Conservation (phyloP, 1,140 invertebrate genomes). For the Drosophila nebulosa region DNA sequence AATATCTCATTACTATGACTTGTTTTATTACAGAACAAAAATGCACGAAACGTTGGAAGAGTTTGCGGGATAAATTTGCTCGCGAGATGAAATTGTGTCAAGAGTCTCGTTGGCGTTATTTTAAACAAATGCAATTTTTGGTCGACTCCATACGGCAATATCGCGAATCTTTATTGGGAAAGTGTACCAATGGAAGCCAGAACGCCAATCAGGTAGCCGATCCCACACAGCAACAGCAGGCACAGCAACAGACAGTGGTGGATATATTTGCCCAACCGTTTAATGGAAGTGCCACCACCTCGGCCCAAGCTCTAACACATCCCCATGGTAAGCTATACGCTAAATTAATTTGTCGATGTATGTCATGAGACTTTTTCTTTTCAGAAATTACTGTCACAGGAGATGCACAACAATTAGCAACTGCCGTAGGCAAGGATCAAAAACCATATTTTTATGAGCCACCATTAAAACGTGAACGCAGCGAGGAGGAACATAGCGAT, state of each 20-base stretch:
- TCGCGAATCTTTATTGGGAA: constrained; percentile 71
- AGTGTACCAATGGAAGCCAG: constrained; percentile 64
- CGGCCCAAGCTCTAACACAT: constrained; percentile 72
- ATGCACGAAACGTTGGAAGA: constrained; percentile 79
- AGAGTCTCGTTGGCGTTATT: constrained; percentile 78
- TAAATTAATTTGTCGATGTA: neutral
- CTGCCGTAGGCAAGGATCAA: constrained; percentile 70
- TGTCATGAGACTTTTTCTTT: neutral
- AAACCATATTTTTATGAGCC: constrained; percentile 79
- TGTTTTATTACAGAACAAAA: constrained; percentile 65
- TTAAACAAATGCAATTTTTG: constrained; percentile 77
- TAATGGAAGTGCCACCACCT: constrained; percentile 70
- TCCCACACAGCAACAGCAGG: constrained; percentile 70
- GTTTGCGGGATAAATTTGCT: constrained; percentile 75
- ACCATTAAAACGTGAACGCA: constrained; percentile 69
- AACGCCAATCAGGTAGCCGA: constrained; percentile 70
- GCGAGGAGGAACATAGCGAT: constrained; percentile 74
- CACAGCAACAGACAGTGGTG: constrained; percentile 71
- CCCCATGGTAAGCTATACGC: constrained; percentile 57
- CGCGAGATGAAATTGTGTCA: constrained; percentile 77
- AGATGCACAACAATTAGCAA: constrained; percentile 71
- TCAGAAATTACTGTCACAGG: constrained; percentile 75
- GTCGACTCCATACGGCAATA: constrained; percentile 77
- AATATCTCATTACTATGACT: neutral
- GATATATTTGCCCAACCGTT: constrained; percentile 76